Evolutionary conservation across 2,797 vertebrate genomes (phyloP), one percentile per base, ranked within the genome.

Genomic region (Cryptoblepharus egeriae): DNA sequence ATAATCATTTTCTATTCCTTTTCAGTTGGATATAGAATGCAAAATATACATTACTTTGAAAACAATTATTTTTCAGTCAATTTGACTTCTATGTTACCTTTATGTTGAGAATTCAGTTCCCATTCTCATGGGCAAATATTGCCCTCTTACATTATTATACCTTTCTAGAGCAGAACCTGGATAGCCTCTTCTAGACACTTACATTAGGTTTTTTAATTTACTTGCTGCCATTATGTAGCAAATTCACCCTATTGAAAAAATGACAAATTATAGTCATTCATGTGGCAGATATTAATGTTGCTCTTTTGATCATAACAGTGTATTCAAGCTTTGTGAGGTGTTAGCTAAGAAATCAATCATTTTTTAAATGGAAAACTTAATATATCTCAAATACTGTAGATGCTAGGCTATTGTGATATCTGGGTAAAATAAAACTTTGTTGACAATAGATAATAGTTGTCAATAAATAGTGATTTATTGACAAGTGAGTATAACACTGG

Each of bases 181-280:
- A 20, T 88, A 77, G 20, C 71, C 80, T 85, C 39, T 80, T 77
- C 2, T 65, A 75, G 68, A 69, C 1, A 42, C 73, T 88, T 87
- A 67, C 81, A 16, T n/a, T 37, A 32, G 9, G 82, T 0, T 37
- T 84, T 84, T 81, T 77, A 75, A 37, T 71, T 85, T 80, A 82
- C 58, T 55, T 18, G 10, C 6, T 63, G 4, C 16, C 16, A 2
- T 85, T 82, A 58, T 22, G n/a, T 1, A 26, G 35, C 26, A 42
- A 61, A 75, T 42, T 79, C 79, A 85, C 61, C 70, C 57, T 81
- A 79, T 49, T 79, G 83, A 84, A 88, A 74, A 64, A 86, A 42
- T 42, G 0, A 65, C 79, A 80, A 75, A 77, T 80, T 68, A 39
- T 73, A 75, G 65, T 80, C 28, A 12, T 79, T 85, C 11, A 9